Base-by-base conservation (phyloP, 2,113 vertebrate genomes). In the Tenrec ecaudatus region DNA sequence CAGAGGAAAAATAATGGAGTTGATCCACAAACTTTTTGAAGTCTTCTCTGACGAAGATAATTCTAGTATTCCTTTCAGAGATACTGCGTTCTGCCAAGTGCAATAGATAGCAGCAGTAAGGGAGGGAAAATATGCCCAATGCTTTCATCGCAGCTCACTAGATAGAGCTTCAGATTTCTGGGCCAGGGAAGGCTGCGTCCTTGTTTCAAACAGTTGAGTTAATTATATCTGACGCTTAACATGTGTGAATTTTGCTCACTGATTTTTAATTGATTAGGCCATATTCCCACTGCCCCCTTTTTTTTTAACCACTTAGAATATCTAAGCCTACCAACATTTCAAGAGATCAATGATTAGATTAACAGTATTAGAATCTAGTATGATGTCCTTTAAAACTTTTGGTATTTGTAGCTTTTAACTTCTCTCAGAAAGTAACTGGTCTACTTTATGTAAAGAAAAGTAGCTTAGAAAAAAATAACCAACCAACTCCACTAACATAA, bases 191-290 rank as follows among this genome's bases (percentile, higher is more conserved):
- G 1, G 4, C 62, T 94, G 87, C 79, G 68, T 82, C 53, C 57
- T 93, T 90, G 29, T 84, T 23, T 29, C 73, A 82, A 38, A 79
- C 47, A 66, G 25, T 69, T 88, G 68, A 62, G 84, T 38, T 79
- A 84, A 85, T 88, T 91, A 69, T 91, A 94, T 19, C 36, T 89
- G n/a, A 27, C 79, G 20, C 91, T 7, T 95, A 76, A 85, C 79
- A 88, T 53, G 92, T 76, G 36, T 87, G 53, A 53, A 53, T 62
- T 91, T 95, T 95, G 25, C 64, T 94, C 80, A 47, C 36, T 93
- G 25, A 38, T 90, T 68, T 93, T 87, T 81, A 82, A 85, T 88
- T 92, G 40, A 20, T 88, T 57, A 76, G 76, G 17, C 43, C 22
- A 89, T 10, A 91, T 22, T 22, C n/a, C 29, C 58, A 76, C 25